phyloP scores from a whole-genome alignment of 92 coral and sea anemone genomes.

The Porites rus region DNA sequence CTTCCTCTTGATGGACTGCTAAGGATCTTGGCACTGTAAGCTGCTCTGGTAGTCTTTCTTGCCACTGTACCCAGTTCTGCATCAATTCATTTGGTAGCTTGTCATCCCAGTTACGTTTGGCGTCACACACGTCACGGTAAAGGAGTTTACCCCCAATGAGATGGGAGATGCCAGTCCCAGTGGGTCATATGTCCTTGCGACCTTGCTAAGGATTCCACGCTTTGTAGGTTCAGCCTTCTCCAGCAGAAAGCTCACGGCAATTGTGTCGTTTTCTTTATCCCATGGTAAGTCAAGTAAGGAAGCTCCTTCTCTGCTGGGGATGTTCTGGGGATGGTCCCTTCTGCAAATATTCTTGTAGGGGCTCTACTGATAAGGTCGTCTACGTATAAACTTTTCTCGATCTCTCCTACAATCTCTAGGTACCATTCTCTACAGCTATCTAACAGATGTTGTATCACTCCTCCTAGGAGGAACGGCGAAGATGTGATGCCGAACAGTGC shows the following conservation, averaged over 20 bases:
- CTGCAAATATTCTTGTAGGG: too few relatives aligned
- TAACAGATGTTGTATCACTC: neutral
- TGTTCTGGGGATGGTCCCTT: too few relatives aligned
- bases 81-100: slow-evolving; percentile 11
- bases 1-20: slow-evolving; percentile 61
- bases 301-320: too few relatives aligned
- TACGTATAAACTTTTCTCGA: too few relatives aligned
- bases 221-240: neutral
- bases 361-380: too few relatives aligned
- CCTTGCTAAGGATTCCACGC: neutral
- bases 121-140: slow-evolving; percentile 39
- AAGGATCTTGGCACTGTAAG: slow-evolving; percentile 36
- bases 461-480: too few relatives aligned
- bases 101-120: slow-evolving; percentile 11
- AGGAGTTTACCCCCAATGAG: slow-evolving; percentile 57
- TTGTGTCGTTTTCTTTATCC: too few relatives aligned
- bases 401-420: too few relatives aligned
- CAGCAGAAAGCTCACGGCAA: too few relatives aligned
- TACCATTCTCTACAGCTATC: neutral
- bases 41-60: slow-evolving; percentile 16
- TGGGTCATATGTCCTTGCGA: slow-evolving; percentile 17
- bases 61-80: slow-evolving; percentile 45
- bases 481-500: neutral
- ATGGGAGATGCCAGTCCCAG: slow-evolving; percentile 43
- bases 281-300: too few relatives aligned